Evolutionary conservation across 2,797 vertebrate genomes (phyloP), one percentile per base, ranked within the genome.

Genomic region (Austrolebias charrua): DNA sequence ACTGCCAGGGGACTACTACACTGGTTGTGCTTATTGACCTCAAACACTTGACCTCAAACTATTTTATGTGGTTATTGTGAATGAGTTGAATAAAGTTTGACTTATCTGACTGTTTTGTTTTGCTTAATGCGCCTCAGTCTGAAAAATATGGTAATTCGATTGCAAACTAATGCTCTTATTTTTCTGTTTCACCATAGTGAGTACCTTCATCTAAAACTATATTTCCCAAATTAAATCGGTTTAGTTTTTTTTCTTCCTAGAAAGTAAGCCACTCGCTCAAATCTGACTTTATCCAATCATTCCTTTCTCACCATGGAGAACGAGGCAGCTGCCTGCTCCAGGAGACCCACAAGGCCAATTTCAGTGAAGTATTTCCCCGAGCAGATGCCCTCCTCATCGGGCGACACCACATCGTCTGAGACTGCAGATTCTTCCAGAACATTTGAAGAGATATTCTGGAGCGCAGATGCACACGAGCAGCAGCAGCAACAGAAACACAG

Each of bases 321-420:
- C 12, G 96, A 98, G 48, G 95, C 93, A 58, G 98, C 96, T 28
- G 94, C 96, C 89, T 99, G 98, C 81, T 99, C 98, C 85, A 99
- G 91, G 73, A 99, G 92, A 72, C 97, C 98, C 86, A 99, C 96
- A 24, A 99, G 94, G 64, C 98, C 98, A 1, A 95, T 93, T 88
- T 99, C 97, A 4, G 98, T 99, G 78, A 99, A 99, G 88, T 98
- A 98, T 82, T 99, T 99, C 76, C 98, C 98, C 4, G 98, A 99
- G 79, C 98, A 99, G 82, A 99, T 99, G 20, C 98, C 98, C 90
- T 99, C 97, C 88, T 99, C 97, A 56, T 99, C 98, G 11, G 98
- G 98, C 35, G 97, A 99, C 52, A 99, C 96, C 55, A 99, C 96
- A 9, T 99, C 97, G 46, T 99, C 98, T 3, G 98, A 99, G 60